Evolutionary conservation across 1,140 invertebrate genomes (phyloP).

Genomic region (Eumeta japonica): DNA sequence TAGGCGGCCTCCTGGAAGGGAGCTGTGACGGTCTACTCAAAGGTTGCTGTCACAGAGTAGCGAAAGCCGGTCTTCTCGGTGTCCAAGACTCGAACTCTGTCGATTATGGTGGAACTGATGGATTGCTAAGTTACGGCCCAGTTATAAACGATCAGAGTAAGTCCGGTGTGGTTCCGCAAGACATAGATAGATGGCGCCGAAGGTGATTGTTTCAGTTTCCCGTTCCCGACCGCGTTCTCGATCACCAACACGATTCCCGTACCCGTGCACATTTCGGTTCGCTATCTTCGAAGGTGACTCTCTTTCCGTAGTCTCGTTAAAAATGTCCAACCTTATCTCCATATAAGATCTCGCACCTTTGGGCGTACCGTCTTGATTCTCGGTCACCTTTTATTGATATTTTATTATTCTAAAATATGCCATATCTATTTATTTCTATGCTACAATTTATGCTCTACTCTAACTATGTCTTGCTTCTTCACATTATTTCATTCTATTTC

Average conservation of each 20-base stretch:
- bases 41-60: slow-evolving; percentile 82
- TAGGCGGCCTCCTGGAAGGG: slow-evolving; percentile 82
- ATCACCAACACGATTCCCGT: too few relatives aligned
- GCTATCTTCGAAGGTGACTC: too few relatives aligned
- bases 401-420: slow-evolving; percentile 12
- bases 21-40: slow-evolving; percentile 81
- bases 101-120: slow-evolving; percentile 32
- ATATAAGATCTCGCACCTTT: too few relatives aligned
- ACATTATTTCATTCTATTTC: slow-evolving; percentile 26
- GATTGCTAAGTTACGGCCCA: slow-evolving; percentile 59
- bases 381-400: too few relatives aligned
- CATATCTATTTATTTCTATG: slow-evolving; percentile 19
- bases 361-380: too few relatives aligned
- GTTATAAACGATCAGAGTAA: slow-evolving; percentile 76
- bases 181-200: slow-evolving; percentile 38
- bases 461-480: slow-evolving; percentile 55
- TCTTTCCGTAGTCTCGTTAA: too few relatives aligned
- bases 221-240: neutral
- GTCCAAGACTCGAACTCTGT: slow-evolving; percentile 55
- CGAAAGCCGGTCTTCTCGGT: slow-evolving; percentile 70
- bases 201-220: slow-evolving; percentile 1
- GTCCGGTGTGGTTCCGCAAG: slow-evolving; percentile 46
- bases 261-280: too few relatives aligned
- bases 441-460: slow-evolving; percentile 10
- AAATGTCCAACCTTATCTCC: too few relatives aligned